A percentile compares a stretch with the other conserved stretches of the same genome.
Conservation (phyloP, 2,797 vertebrate genomes). For the Holocentrus rufus region DNA sequence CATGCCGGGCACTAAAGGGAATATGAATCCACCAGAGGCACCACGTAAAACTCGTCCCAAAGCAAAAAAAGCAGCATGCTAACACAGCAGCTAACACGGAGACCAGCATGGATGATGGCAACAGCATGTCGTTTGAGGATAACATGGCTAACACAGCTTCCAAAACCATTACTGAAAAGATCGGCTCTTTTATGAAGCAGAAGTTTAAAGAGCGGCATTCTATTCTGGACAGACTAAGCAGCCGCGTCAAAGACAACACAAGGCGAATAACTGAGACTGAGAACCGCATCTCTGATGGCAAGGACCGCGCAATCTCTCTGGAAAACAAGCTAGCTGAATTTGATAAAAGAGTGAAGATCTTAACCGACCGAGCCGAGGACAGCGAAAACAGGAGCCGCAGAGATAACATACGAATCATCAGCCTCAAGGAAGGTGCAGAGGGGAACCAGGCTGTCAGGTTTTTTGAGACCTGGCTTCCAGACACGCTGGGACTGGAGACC, state of each 20-base stretch:
- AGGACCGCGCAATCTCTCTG: not conserved
- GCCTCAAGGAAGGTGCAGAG: slow-evolving; percentile 9
- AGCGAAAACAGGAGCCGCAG: not conserved
- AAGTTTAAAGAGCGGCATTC: not conserved
- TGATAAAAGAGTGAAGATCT: not conserved
- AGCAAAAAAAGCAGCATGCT: too few species aligned
- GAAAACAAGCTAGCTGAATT: not conserved
- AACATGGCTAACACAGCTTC: too few species aligned
- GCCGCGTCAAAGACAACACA: slow-evolving; percentile 2
- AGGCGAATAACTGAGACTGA: slow-evolving; percentile 2
- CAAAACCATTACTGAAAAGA: too few species aligned
- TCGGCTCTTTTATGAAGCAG: too few species aligned
- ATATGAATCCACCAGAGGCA: too few species aligned
- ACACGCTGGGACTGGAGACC: too few species aligned
- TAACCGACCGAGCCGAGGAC: slow-evolving; percentile 4
- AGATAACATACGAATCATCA: slow-evolving; percentile 7
- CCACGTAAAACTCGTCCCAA: too few species aligned
- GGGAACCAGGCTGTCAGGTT: not conserved
- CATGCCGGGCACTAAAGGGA: too few species aligned
- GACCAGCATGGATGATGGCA: too few species aligned
- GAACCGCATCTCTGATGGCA: not conserved
- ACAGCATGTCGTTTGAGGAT: too few species aligned
- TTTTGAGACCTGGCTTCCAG: slow-evolving; percentile 5
- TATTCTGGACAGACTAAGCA: not conserved
- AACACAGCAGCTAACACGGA: too few species aligned